Conservation (phyloP, 2,888 invertebrate genomes). For the Eurytoma californica region DNA sequence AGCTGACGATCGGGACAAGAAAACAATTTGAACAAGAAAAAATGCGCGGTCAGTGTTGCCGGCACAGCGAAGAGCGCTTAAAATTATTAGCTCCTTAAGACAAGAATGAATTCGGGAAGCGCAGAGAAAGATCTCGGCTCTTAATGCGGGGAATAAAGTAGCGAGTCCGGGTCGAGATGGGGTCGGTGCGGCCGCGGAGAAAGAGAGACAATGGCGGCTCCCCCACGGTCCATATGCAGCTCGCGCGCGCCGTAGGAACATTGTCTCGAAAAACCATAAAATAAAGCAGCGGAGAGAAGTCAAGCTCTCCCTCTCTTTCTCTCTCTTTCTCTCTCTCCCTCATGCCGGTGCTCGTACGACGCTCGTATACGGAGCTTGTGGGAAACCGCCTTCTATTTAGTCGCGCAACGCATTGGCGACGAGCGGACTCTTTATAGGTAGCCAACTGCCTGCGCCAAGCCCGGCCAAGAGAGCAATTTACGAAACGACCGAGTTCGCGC, state of each 20-base stretch:
- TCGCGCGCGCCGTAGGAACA: constrained; percentile 62
- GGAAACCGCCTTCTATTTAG: constrained; percentile 66
- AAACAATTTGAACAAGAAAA: not conserved
- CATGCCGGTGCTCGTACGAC: not conserved
- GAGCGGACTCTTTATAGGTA: constrained; percentile 11
- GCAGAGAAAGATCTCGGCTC: constrained; percentile 56
- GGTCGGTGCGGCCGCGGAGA: constrained; percentile 64
- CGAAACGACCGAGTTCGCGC: constrained; percentile 37
- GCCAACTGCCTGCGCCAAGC: not conserved
- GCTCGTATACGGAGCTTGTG: constrained; percentile 57
- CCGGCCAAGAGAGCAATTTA: constrained; percentile 31
- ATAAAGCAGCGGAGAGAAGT: constrained; percentile 67
- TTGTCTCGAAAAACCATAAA: constrained; percentile 74
- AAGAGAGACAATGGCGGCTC: constrained; percentile 66
- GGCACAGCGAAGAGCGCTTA: not conserved
- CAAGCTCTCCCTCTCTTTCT: constrained; percentile 16
- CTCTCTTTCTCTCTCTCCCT: not conserved
- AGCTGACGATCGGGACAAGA: not conserved
- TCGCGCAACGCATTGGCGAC: constrained; percentile 61
- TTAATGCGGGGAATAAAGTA: constrained; percentile 71
- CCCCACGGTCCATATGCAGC: constrained; percentile 68
- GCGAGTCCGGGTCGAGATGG: constrained; percentile 69
- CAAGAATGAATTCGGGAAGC: constrained; percentile 63
- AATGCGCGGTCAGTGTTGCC: not conserved
- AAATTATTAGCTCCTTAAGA: constrained; percentile 54